These are phyloP conservation scores for Leucania comma DNA, from an alignment of 2,888 invertebrate genomes.

Conservation along the genomic window DNA sequence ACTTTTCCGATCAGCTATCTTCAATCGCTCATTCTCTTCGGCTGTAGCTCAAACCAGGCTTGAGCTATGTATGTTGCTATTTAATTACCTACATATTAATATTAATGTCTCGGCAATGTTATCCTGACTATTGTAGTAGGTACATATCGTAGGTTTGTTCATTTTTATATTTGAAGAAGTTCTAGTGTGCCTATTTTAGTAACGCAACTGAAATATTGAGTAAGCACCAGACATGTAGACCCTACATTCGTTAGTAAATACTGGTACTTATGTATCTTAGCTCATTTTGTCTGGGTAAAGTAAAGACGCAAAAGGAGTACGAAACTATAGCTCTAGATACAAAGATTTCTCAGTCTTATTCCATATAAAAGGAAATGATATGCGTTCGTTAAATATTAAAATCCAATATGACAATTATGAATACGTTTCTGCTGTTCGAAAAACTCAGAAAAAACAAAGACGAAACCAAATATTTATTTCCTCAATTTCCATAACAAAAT, in stretches of 20 bases:
- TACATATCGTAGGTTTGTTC: not conserved
- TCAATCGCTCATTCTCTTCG: not conserved
- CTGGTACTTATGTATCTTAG: conserved; percentile 41
- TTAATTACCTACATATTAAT: not conserved
- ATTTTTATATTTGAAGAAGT: conserved; percentile 16
- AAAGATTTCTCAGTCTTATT: not conserved
- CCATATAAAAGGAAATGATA: conserved; percentile 7
- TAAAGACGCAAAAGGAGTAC: conserved; percentile 24
- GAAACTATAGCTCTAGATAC: not conserved
- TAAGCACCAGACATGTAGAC: conserved; percentile 39
- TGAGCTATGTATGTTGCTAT: no score
- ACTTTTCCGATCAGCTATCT: not conserved
- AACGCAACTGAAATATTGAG: conserved; percentile 32
- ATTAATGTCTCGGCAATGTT: not conserved
- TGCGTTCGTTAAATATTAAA: not conserved
- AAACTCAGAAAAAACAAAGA: not conserved
- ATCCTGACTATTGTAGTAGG: not conserved
- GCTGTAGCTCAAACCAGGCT: not conserved
- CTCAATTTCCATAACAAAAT: not conserved
- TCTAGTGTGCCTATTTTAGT: conserved; percentile 33
- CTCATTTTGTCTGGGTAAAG: conserved; percentile 28
- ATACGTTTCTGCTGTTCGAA: not conserved
- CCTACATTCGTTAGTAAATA: conserved; percentile 53
- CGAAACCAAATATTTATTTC: not conserved
- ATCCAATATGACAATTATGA: not conserved